phyloP scores from a whole-genome alignment of 2,113 vertebrate genomes.

The Cyanocitta stelleri region DNA sequence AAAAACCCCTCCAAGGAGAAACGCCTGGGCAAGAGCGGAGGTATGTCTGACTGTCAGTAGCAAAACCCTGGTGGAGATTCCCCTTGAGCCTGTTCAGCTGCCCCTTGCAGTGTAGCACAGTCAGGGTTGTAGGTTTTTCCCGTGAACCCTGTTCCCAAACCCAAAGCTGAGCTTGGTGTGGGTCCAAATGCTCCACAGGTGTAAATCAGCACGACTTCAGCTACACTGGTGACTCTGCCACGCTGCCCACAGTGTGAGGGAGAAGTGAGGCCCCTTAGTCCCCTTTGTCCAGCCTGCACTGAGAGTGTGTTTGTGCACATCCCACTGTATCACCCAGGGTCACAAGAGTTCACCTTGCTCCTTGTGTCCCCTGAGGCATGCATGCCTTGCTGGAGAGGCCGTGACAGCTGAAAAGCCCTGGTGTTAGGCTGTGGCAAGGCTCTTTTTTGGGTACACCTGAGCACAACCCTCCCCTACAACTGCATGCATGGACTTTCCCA shows the following conservation, averaged over 20 bases:
- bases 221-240: fast-evolving
- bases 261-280: not conserved
- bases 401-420: not conserved
- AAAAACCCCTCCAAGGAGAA: not conserved
- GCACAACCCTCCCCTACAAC: not conserved
- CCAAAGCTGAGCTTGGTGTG: not conserved
- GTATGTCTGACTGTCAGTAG: not conserved
- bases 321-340: not conserved
- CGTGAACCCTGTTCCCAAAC: not conserved
- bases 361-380: too few species aligned
- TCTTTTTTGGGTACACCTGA: not conserved
- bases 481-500: not conserved
- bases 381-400: not conserved
- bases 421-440: too few species aligned
- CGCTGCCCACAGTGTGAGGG: fast-evolving
- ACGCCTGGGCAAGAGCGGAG: fast-evolving
- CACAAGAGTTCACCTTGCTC: not conserved
- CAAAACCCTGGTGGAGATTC: not conserved
- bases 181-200: fast-evolving
- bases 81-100: not conserved
- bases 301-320: not conserved
- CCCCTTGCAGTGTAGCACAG: not conserved
- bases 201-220: not conserved
- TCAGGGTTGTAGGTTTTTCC: not conserved
- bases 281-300: fast-evolving